Evolutionary conservation across 2,797 vertebrate species (phyloP), one percentile per base, ranked within the genome.

Genomic region (Fistularia commersonii): DNA sequence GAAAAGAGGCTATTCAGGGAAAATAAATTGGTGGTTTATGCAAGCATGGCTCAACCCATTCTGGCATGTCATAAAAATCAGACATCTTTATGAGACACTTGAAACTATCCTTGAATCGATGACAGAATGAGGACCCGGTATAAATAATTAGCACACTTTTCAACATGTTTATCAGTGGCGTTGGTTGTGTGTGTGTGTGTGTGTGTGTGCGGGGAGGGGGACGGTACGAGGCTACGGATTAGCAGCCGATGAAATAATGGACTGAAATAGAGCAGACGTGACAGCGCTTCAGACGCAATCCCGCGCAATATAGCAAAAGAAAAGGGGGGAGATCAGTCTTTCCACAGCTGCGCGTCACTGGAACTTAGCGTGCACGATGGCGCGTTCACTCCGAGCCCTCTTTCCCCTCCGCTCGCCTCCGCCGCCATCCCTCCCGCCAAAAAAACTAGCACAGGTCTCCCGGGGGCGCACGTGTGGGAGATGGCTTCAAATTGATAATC

Each of bases 401-500:
- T 67, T 67, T 57, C 63, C 70, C n/a, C n/a, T n/a, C n/a, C 56
- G 72, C 51, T 66, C 46, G 50, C 70, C 59, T 54, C 64, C 62
- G 11, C 32, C 35, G 59, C 57, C 57, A 68, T 61, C 60, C 56
- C 64, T 69, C 68, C 66, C 50, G 68, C 72, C 58, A 69, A 77
- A 90, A 69, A 77, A 90, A 85, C 66, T 87, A 82, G 82, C 73
- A 79, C 83, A 71, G 67, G 72, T 88, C 90, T 84, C 87, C 66
- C 0, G 79, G 70, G 87, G 82, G 66, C 64, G 74, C 34, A 49
- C 62, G 23, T 23, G 23, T 23, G 34, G 77, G 74, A 89, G 88
- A 87, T 88, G 64, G 82, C 69, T 85, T 85, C 74, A 90, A 87
- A 90, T 87, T 90, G 87, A 90, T 89, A 89, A 91, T 89, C 83